Percentiles rank a stretch among this genome's conserved stretches.
These are phyloP conservation scores for Caenorhabditis briggsae DNA, from an alignment of 1,140 invertebrate species.

Conservation along the genomic window DNA sequence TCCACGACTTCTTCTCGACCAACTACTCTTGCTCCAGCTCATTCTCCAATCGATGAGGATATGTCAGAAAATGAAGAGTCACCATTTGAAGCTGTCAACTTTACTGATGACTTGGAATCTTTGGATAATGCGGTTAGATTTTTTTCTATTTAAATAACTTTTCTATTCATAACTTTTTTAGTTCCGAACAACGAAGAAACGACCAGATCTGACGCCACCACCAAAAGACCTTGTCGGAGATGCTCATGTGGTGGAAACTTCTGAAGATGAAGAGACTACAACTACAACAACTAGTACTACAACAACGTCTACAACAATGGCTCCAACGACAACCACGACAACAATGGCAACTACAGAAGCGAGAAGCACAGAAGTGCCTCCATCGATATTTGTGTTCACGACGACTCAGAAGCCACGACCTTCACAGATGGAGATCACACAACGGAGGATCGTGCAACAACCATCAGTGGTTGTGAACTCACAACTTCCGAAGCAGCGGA, in stretches of 20 bases:
- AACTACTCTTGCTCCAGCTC: not conserved
- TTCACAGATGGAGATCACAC: not conserved
- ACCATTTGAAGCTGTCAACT: slow-evolving; percentile 3
- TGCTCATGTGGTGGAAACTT: slow-evolving; percentile 1
- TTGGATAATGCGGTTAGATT: slow-evolving; percentile 16
- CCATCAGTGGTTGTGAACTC: slow-evolving; percentile 14
- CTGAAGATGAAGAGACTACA: slow-evolving; percentile 10
- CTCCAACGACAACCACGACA: not conserved
- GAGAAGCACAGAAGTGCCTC: not conserved
- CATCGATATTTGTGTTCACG: slow-evolving; percentile 38
- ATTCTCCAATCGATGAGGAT: slow-evolving; percentile 19
- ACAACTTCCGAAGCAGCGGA: slow-evolving; percentile 13
- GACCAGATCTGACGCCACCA: not conserved
- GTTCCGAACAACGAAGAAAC: slow-evolving; percentile 29
- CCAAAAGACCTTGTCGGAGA: not conserved
- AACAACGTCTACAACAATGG: slow-evolving; percentile 8
- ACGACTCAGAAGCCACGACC: slow-evolving; percentile 37
- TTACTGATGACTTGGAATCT: slow-evolving; percentile 22
- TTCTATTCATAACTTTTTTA: no score
- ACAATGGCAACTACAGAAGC: slow-evolving; percentile 1
- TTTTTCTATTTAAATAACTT: no score
- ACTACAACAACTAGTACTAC: not conserved
- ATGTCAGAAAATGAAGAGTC: slow-evolving; percentile 38
- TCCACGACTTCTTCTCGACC: not conserved
- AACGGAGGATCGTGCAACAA: slow-evolving; percentile 14